A percentile compares a stretch with the other conserved stretches of the same genome.
These are phyloP conservation scores for Panthera tigris DNA, from an alignment of 2,113 vertebrate genomes.

Conservation along the genomic window DNA sequence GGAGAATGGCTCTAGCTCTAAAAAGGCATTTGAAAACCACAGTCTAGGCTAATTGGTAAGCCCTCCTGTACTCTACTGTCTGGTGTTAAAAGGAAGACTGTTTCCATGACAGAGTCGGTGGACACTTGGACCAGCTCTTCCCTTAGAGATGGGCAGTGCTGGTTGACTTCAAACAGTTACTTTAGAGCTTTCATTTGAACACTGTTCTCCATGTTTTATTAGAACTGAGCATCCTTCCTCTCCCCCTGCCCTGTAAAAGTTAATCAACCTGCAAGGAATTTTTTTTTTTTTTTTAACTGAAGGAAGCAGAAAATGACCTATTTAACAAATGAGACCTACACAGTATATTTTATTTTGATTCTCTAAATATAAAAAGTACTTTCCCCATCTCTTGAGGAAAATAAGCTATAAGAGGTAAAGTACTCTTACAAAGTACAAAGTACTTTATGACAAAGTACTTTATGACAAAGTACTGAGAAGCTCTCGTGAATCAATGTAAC, in stretches of 20 bases:
- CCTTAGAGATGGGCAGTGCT: neutral
- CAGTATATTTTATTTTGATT: neutral
- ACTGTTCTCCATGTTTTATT: neutral
- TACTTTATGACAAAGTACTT: no score
- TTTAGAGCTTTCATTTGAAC: neutral
- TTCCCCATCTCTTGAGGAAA: neutral
- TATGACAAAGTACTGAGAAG: neutral
- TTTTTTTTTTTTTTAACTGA: neutral
- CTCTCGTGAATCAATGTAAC: neutral
- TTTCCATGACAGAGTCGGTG: fast-evolving
- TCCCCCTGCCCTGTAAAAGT: neutral
- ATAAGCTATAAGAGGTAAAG: neutral
- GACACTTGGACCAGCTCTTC: neutral
- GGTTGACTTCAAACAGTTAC: neutral
- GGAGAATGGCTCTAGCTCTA: neutral
- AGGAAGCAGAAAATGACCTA: neutral
- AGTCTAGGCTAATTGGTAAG: neutral
- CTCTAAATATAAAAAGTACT: neutral
- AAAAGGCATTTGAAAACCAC: neutral
- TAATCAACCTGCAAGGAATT: neutral
- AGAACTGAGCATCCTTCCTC: neutral
- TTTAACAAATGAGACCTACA: neutral
- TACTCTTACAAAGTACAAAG: no score
- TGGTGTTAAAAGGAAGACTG: neutral
- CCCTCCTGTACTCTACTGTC: neutral